Evolutionary conservation across 2,888 invertebrate genomes (phyloP), one percentile per base, ranked within the genome.

Genomic region (Campoplex nolae): DNA sequence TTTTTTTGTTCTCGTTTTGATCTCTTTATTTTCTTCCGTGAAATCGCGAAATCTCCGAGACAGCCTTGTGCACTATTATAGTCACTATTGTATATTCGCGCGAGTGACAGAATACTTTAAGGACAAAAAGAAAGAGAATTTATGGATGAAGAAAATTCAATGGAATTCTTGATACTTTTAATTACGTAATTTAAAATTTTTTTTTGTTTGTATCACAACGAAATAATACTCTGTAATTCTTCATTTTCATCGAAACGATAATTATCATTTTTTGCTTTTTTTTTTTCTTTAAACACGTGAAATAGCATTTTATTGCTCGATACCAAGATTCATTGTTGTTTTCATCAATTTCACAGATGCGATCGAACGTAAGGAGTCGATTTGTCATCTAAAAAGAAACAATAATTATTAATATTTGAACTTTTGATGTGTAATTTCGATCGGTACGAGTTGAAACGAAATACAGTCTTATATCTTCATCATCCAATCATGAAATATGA

Each of bases 1-100:
- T 75, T 48, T 75, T 75, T 68, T 73, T 73, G 4, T 18, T 79
- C 16, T 23, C 18, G 6, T 78, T 54, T 83, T 67, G 23, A 65
- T 77, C 54, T 67, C 48, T 77, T 73, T 42, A 67, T 81, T 65
- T 45, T 78, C 74, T 70, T 56, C 48, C 58, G 76, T 58, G 76
- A 80, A 84, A 84, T 84, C 74, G 77, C 58, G 54, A 76, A 86
- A 80, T 83, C 79, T 83, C 70, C 42, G 79, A 51, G 45, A 81
- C 77, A 32, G 38, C 74, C 71, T 77, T 28, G 54, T 18, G 32
- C 45, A n/a, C 28, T 28, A 23, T 23, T 62, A 16, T 32, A 62
- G 62, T 16, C 16, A 32, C 62, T 32, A 62, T 32, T 62, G 62
- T 62, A 32, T 32, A 32, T 7, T 32, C 62, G 62, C 62, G 62